Base-by-base conservation (phyloP, 2,888 invertebrate genomes). In the Caenorhabditis japonica region DNA sequence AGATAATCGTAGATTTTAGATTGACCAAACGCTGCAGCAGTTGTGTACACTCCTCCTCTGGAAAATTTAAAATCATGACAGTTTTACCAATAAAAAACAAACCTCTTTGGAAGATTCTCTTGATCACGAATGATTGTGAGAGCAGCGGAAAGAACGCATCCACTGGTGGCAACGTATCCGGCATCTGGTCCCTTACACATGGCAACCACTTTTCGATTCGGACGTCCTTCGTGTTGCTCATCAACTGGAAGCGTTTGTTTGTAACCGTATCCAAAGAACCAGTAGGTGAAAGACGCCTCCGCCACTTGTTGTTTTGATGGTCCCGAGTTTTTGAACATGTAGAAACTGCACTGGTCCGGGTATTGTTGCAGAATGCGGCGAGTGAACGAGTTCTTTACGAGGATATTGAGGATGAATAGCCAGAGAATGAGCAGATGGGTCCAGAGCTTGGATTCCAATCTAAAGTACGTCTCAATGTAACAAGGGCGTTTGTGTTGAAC, bases 21-120 rank as follows among this genome's bases (percentile, higher is more conserved):
- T 76, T 94, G 91, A 0, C 90, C 90, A 89, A 96, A 97, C 0
- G 94, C 94, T 25, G 84, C 76, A 12, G 92, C 92, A 0, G 96
- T 94, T 0, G 95, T 91, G 66, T 92, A 90, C 1, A 96, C 95
- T 12, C 96, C 96, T 34, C 94, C 94, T 10, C 93, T 94, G 89
- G 66, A 91, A 46, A 53, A 34, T 27, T 19, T 15, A 41, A n/a
- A 15, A 13, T 33, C n/a, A n/a, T n/a, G n/a, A 5, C 3, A 15
- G 27, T 25, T 21, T 33, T 30, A 25, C 15, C 8, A 25, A 25
- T 19, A 4, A 19, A 38, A 17, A 25, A 44, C 5, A 36, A 34
- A 93, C 93, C 88, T 89, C 49, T 89, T 88, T 0, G 95, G 94
- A 90, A 96, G 91, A 84, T 92, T 92, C 59, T 92, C 91, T 34